These are phyloP conservation scores for Diplosoma virens DNA, from an alignment of 23 tunicate genomes.

Conservation along the genomic window DNA sequence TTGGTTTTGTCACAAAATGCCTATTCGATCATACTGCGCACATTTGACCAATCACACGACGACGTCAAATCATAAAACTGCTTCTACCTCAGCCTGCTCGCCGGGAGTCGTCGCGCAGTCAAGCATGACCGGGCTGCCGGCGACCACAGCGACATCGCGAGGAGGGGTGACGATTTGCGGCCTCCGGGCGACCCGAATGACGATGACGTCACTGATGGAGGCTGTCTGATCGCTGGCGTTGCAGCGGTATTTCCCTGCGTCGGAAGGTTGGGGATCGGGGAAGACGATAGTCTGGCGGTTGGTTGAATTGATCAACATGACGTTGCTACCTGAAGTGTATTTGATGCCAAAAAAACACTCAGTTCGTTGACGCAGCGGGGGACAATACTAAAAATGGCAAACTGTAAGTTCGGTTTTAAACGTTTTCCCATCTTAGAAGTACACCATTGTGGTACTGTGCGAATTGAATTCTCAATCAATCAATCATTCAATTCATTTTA, in stretches of 20 bases:
- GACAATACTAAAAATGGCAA: no score
- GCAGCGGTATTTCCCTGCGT: slow-evolving; percentile 18
- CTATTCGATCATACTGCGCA: no score
- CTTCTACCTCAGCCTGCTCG: not conserved
- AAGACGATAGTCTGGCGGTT: not conserved
- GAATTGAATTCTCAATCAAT: no score
- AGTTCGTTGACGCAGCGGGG: no score
- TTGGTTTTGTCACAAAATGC: no score
- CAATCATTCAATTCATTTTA: no score
- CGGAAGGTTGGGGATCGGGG: not conserved
- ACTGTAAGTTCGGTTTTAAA: no score
- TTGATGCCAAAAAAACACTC: no score
- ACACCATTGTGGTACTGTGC: no score
- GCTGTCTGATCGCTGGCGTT: slow-evolving; percentile 1
- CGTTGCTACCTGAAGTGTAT: not conserved
- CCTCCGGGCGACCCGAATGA: slow-evolving; percentile 32
- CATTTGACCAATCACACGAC: no score
- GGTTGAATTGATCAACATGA: not conserved
- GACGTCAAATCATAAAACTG: not conserved
- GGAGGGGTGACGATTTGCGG: slow-evolving; percentile 54
- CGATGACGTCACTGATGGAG: not conserved
- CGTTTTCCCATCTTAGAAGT: no score
- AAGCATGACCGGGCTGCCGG: slow-evolving; percentile 31
- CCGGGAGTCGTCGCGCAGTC: slow-evolving; percentile 33
- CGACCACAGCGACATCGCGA: slow-evolving; percentile 24